A percentile compares a stretch with the other conserved stretches of the same genome.
phyloP scores from a whole-genome alignment of 2,797 vertebrate species.

The Sardinella longiceps region DNA sequence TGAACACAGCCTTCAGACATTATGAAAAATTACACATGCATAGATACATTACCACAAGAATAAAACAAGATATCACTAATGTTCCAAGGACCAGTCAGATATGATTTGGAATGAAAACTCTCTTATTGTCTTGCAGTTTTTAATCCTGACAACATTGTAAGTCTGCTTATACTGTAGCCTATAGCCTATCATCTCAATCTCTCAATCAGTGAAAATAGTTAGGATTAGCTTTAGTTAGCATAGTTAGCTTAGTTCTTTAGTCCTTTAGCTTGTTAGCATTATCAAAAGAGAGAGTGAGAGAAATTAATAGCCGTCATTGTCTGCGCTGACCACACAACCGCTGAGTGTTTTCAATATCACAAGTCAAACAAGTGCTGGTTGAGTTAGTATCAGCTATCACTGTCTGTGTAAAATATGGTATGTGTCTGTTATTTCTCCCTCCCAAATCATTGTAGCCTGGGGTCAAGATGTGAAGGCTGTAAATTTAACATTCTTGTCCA shows the following conservation, averaged over 20 bases:
- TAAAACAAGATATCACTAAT: no score
- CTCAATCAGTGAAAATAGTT: neutral
- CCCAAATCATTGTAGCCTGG: neutral
- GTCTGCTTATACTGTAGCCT: neutral
- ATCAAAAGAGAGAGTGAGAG: neutral
- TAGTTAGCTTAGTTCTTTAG: no score
- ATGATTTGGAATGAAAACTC: neutral
- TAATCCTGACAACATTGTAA: neutral
- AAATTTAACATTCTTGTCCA: neutral
- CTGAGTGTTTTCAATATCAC: neutral
- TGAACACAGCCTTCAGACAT: no score
- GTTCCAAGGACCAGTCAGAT: no score
- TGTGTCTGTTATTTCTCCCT: neutral
- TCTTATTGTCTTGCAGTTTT: neutral
- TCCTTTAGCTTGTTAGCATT: neutral
- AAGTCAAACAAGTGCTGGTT: constrained; percentile 7
- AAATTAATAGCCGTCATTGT: neutral
- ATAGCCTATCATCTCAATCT: no score
- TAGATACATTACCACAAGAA: no score
- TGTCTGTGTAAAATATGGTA: neutral
- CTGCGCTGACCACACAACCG: neutral
- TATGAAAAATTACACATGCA: no score
- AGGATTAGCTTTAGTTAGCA: no score
- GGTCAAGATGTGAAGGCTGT: neutral
- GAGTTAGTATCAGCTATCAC: constrained; percentile 1